phyloP scores from a whole-genome alignment of 2,797 vertebrate species.

The Coregonus sp. region DNA sequence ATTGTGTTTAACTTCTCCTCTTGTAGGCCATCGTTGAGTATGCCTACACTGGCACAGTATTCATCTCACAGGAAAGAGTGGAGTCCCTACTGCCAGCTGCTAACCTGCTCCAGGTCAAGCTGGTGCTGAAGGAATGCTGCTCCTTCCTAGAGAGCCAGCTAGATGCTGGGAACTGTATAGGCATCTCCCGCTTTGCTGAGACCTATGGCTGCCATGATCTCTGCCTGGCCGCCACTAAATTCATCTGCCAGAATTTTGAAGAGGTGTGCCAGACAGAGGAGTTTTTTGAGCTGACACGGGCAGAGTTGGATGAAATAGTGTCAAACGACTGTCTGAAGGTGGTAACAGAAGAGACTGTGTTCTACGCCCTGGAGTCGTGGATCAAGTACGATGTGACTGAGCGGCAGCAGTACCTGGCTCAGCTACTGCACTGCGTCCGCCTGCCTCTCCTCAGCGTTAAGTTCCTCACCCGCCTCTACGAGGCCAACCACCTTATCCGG shows the following conservation, averaged over 20 bases:
- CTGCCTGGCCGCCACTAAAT: slow-evolving; percentile 92
- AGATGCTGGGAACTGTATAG: slow-evolving; percentile 97
- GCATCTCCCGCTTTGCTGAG: slow-evolving; percentile 97
- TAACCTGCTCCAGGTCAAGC: slow-evolving; percentile 95
- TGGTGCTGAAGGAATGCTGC: slow-evolving; percentile 96
- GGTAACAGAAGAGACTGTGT: slow-evolving; percentile 92
- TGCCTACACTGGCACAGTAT: slow-evolving; percentile 95
- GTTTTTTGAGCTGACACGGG: slow-evolving; percentile 92
- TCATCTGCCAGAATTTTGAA: slow-evolving; percentile 97
- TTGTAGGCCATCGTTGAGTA: slow-evolving; percentile 94
- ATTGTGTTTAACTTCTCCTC: background rate
- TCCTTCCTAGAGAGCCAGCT: slow-evolving; percentile 95
- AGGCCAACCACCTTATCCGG: slow-evolving; percentile 98
- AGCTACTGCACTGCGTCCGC: slow-evolving; percentile 93
- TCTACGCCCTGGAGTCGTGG: slow-evolving; percentile 95
- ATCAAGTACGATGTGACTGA: slow-evolving; percentile 95
- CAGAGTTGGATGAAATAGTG: slow-evolving; percentile 94
- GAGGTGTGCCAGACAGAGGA: slow-evolving; percentile 96
- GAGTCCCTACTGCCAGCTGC: slow-evolving; percentile 95
- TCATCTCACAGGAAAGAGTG: slow-evolving; percentile 97
- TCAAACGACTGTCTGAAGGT: slow-evolving; percentile 98
- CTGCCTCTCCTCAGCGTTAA: slow-evolving; percentile 95
- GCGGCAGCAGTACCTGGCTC: slow-evolving; percentile 92
- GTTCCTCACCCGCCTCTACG: slow-evolving; percentile 94
- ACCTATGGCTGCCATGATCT: slow-evolving; percentile 96